These are phyloP conservation scores for Sympetrum striolatum DNA, from an alignment of 2,888 invertebrate genomes.

Conservation along the genomic window DNA sequence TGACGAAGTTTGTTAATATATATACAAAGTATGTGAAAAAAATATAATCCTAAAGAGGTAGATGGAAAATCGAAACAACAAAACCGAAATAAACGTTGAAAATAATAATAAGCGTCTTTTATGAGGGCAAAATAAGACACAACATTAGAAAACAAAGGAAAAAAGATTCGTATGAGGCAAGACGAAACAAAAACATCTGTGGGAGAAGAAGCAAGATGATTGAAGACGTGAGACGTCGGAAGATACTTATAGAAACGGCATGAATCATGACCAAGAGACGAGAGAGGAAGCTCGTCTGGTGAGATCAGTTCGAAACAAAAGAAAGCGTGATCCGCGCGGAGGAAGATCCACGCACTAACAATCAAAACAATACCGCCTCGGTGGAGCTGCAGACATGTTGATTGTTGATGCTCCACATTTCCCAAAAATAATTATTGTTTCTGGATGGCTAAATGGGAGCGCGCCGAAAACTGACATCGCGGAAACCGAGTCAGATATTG, in stretches of 20 bases:
- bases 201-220: background rate
- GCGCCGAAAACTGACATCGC: background rate
- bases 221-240: background rate
- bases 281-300: background rate
- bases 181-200: background rate
- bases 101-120: too few species aligned
- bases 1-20: too few species aligned
- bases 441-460: background rate
- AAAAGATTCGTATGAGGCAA: too few species aligned
- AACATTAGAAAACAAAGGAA: background rate
- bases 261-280: background rate
- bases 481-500: background rate
- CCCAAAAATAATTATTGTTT: background rate
- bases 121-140: background rate
- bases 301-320: background rate
- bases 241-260: background rate
- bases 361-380: background rate
- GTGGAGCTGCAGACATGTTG: background rate
- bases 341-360: background rate
- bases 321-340: background rate
- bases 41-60: background rate
- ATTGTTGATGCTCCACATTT: background rate
- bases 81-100: too few species aligned
- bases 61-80: background rate
- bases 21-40: too few species aligned